Conservation (phyloP, 2,888 invertebrate genomes). For the Standfussiana lucernea region DNA sequence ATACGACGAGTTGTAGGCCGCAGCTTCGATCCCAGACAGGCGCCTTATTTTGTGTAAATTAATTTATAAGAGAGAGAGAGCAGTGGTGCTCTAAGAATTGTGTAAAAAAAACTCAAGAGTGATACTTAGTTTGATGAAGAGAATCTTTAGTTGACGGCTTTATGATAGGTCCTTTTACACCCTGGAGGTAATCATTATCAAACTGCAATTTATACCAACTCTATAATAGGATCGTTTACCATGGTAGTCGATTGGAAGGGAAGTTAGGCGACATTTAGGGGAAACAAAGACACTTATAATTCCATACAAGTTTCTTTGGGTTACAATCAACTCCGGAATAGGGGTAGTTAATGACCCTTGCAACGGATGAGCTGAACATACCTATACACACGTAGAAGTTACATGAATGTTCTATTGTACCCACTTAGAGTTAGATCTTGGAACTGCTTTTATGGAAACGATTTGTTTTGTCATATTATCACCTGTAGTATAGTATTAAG, state of each 20-base stretch:
- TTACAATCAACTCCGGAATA: constrained; percentile 22
- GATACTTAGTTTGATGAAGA: neutral
- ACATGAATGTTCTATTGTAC: neutral
- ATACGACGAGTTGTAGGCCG: too few relatives aligned
- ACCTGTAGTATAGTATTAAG: neutral
- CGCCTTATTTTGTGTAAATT: too few relatives aligned
- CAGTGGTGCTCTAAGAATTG: too few relatives aligned
- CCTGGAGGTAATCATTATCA: neutral
- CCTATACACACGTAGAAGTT: neutral
- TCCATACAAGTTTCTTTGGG: constrained; percentile 33
- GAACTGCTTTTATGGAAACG: neutral
- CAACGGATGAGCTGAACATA: constrained; percentile 20
- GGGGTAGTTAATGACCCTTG: constrained; percentile 50
- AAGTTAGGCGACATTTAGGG: constrained; percentile 13
- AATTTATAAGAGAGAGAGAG: too few relatives aligned
- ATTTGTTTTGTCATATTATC: neutral
- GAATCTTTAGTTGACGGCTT: neutral
- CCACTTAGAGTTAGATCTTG: constrained; percentile 2
- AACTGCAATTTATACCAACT: neutral
- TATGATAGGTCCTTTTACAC: neutral
- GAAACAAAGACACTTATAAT: constrained; percentile 20
- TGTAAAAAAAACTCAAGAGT: too few relatives aligned
- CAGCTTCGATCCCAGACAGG: too few relatives aligned
- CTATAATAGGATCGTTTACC: neutral
- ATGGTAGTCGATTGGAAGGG: constrained; percentile 1